Evolutionary conservation across 1,140 invertebrate species (phyloP), one percentile per base, ranked within the genome.

Genomic region (Drosophila baimaii): DNA sequence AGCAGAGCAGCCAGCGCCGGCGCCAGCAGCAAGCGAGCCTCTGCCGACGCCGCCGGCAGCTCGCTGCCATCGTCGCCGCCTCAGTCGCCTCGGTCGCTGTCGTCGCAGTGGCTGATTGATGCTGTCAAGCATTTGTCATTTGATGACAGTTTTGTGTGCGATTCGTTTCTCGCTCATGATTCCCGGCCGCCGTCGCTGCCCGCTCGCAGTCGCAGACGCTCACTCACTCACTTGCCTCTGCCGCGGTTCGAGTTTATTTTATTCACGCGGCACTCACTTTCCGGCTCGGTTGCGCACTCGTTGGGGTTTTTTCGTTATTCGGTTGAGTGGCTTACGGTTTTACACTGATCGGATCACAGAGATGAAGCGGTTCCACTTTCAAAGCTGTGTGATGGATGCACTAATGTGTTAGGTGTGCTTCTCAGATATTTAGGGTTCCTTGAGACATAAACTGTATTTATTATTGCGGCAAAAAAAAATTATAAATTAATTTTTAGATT

Each of bases 81-180:
- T 43, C 43, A 23, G 58, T 62, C 44, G 55, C 9, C 62, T 43
- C 57, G 29, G 64, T 31, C 35, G 76, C 49, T 70, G 81, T 71
- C 57, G 78, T 64, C 66, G 68, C 61, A 68, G 62, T 73, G 69
- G 73, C 57, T 91, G 90, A 91, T 91, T 91, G 90, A 91, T 91
- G 90, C 90, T 88, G 90, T 90, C 90, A 88, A 91, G 85, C 85
- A 91, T 91, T 91, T 91, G 90, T 91, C 90, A 91, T 90, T 91
- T 91, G 90, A 91, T 91, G 90, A 91, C 90, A 91, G 90, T 91
- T 88, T 88, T 91, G 86, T 91, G 90, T 86, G 90, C 90, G 89
- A 90, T 81, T 84, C 90, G 86, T 91, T 91, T 91, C 75, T 83
- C 78, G 81, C 73, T 88, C 90, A 91, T 91, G 90, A 83, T 86